Base-by-base conservation (phyloP, 2,888 invertebrate genomes). In the Lycocerus yunnanus region DNA sequence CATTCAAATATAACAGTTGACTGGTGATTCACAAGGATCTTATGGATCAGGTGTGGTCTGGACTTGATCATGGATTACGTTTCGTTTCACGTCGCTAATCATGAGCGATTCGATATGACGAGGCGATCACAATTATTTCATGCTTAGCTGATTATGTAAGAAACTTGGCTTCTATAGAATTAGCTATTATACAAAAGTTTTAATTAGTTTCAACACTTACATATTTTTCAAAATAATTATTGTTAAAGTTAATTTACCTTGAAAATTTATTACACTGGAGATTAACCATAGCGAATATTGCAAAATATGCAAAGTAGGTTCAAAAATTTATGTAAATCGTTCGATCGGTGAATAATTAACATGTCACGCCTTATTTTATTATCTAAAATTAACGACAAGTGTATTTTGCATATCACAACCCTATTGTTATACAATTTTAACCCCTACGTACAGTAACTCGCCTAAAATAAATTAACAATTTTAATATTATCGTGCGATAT, bases 31-130 rank as follows among this genome's bases (percentile, higher is more conserved):
- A 79, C 73, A 69, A 69, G 61, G 72, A 66, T 68, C 72, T 78
- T 73, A 75, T 76, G 78, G 81, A 83, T 84, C 85, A 85, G 85
- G 85, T 85, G 85, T 85, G 84, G 84, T 84, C 84, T 80, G 78
- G 76, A 76, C 75, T 67, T 76, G 77, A 74, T 78, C 78, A 73
- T 78, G 84, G 83, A 84, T 85, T 82, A 82, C 80, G 81, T 84
- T 84, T 83, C 84, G 78, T 80, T 77, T 78, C 78, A 80, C 81
- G 79, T 82, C 82, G 80, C 63, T 80, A 80, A 79, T 80, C 83
- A 81, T 82, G 81, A 81, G 81, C 81, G 83, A 84, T 81, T 84
- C 81, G 82, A 84, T 83, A 81, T 79, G 81, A 82, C 82, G 78
- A 80, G 78, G 80, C 79, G 82, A 83, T 84, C 82, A 84, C 84